Conservation (phyloP, 2,113 vertebrate genomes). For the Carassius auratus region DNA sequence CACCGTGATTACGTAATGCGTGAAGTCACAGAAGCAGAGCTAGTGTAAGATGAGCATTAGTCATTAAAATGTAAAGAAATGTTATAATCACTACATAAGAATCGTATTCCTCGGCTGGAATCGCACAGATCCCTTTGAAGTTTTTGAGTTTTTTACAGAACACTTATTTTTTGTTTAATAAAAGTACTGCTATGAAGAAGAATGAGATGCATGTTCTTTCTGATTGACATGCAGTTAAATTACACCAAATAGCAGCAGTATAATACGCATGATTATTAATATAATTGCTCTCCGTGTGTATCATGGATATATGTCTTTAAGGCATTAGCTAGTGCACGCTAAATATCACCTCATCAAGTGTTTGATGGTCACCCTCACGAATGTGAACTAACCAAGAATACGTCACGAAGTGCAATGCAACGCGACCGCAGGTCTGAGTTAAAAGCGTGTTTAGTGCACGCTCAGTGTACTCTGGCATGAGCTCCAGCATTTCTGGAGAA, state of each 20-base stretch:
- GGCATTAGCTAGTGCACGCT: neutral
- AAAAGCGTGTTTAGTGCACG: neutral
- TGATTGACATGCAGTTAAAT: neutral
- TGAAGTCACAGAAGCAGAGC: too few relatives aligned
- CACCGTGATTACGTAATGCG: too few relatives aligned
- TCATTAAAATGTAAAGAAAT: too few relatives aligned
- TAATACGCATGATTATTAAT: neutral
- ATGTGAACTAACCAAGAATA: slow-evolving; percentile 5
- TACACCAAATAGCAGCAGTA: neutral
- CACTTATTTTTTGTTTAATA: neutral
- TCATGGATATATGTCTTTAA: neutral
- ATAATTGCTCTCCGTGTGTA: neutral
- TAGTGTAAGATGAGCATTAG: too few relatives aligned
- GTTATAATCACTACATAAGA: too few relatives aligned
- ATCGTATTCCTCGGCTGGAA: too few relatives aligned
- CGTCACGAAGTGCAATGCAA: neutral
- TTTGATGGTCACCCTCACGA: neutral
- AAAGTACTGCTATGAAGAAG: neutral
- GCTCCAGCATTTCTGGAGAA: slow-evolving; percentile 10
- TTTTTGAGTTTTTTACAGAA: too few relatives aligned
- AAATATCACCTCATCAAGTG: neutral
- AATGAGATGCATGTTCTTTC: neutral
- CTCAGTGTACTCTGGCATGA: neutral
- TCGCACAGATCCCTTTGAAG: too few relatives aligned
- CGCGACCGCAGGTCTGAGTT: neutral